Conservation (phyloP, 2,888 invertebrate genomes). For the Lottia gigantea region DNA sequence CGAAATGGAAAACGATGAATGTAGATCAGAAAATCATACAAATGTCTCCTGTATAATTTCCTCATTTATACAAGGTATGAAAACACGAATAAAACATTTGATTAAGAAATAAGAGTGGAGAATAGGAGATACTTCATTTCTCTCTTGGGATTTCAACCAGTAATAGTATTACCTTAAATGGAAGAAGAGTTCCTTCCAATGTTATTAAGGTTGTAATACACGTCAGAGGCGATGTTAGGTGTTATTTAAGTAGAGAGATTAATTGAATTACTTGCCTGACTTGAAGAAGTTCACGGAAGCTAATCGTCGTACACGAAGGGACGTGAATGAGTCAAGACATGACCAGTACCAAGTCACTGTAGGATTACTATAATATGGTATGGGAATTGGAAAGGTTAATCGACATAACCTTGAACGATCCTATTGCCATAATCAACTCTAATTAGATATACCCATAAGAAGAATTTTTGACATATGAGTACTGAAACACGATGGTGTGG, state of each 20-base stretch:
- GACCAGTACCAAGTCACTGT: neutral
- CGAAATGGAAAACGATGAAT: no score
- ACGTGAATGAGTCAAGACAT: neutral
- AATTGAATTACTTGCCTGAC: conserved; percentile 4
- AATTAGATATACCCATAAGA: no score
- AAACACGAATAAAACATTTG: conserved; percentile 1
- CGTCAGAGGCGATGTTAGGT: neutral
- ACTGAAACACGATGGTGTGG: no score
- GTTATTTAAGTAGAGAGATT: conserved; percentile 7
- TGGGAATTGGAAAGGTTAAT: no score
- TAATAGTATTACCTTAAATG: conserved; percentile 8
- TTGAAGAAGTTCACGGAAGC: neutral
- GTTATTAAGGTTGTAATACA: conserved; percentile 6
- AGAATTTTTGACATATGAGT: no score
- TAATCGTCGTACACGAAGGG: conserved; percentile 8
- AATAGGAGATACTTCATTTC: neutral
- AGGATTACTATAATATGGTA: neutral
- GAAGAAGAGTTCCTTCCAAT: neutral
- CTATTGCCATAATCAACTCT: no score
- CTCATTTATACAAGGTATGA: neutral
- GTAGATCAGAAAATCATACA: no score
- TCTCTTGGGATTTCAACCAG: conserved; percentile 4
- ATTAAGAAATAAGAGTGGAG: neutral
- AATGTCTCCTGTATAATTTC: neutral
- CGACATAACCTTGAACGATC: no score